These are phyloP conservation scores for Acronicta leporina DNA, from an alignment of 2,888 invertebrate genomes.

Conservation along the genomic window DNA sequence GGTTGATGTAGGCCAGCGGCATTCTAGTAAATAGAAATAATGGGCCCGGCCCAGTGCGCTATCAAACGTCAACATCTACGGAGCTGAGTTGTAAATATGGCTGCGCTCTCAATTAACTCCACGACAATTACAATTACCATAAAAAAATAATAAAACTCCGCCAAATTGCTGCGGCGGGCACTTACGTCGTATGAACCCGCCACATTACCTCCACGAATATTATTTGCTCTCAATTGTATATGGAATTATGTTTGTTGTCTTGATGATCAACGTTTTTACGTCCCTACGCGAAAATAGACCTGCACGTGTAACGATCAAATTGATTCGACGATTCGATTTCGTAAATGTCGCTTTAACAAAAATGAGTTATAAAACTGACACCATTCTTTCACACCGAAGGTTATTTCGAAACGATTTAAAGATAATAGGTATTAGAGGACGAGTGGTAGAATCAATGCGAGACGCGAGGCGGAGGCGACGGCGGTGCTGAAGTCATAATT, in stretches of 20 bases:
- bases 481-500: conserved; percentile 84
- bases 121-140: conserved; percentile 84
- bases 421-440: conserved; percentile 75
- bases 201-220: conserved; percentile 64
- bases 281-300: conserved; percentile 16
- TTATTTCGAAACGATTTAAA: conserved; percentile 75
- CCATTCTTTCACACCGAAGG: conserved; percentile 59
- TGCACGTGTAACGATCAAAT: conserved; percentile 48
- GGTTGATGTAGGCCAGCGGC: conserved; percentile 58
- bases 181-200: conserved; percentile 62
- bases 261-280: conserved; percentile 37
- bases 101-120: conserved; percentile 81
- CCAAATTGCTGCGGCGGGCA: conserved; percentile 74
- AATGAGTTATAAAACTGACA: conserved; percentile 66
- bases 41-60: conserved; percentile 67
- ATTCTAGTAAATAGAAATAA: conserved; percentile 79
- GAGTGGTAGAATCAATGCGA: conserved; percentile 72
- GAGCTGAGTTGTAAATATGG: conserved; percentile 76
- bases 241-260: conserved; percentile 60
- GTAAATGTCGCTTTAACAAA: conserved; percentile 53
- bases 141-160: conserved; percentile 83
- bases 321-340: conserved; percentile 44
- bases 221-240: conserved; percentile 66
- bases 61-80: conserved; percentile 73
- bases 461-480: conserved; percentile 55